Evolutionary conservation across 53 echinoderm and acorn worm genomes (phyloP).

Genomic region (Temnopleurus reevesii): DNA sequence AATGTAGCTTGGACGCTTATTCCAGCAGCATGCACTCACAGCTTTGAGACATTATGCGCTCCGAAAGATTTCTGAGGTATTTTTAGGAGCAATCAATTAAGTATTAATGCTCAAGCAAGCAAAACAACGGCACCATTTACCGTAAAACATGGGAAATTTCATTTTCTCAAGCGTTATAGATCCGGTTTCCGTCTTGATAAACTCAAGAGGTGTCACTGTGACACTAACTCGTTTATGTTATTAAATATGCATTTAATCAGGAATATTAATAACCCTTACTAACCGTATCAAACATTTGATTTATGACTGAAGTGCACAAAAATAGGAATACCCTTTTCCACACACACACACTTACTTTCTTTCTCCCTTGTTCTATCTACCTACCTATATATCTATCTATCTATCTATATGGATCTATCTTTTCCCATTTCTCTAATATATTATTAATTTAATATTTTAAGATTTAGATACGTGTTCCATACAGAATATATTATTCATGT

Average conservation of each 20-base stretch:
- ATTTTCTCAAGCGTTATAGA: background rate
- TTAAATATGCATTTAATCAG: background rate
- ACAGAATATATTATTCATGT: background rate
- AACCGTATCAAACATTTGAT: background rate
- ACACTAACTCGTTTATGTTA: background rate
- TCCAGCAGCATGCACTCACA: background rate
- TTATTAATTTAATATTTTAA: too few relatives aligned
- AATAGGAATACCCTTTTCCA: background rate
- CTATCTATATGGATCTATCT: background rate
- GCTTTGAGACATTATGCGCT: background rate
- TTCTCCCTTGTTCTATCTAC: background rate
- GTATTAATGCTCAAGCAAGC: background rate
- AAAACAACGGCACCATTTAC: background rate
- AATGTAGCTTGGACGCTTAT: background rate
- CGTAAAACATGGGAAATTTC: background rate
- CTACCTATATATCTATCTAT: background rate
- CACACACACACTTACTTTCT: background rate
- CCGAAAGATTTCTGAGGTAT: background rate
- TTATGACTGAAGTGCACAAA: constrained; percentile 1
- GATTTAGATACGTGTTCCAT: background rate
- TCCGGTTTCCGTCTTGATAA: too few relatives aligned
- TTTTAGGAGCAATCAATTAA: background rate
- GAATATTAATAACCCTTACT: too few relatives aligned
- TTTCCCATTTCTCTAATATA: background rate
- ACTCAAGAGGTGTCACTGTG: background rate